phyloP scores from a whole-genome alignment of 2,888 invertebrate species.

The Drosophila heteroneura region DNA sequence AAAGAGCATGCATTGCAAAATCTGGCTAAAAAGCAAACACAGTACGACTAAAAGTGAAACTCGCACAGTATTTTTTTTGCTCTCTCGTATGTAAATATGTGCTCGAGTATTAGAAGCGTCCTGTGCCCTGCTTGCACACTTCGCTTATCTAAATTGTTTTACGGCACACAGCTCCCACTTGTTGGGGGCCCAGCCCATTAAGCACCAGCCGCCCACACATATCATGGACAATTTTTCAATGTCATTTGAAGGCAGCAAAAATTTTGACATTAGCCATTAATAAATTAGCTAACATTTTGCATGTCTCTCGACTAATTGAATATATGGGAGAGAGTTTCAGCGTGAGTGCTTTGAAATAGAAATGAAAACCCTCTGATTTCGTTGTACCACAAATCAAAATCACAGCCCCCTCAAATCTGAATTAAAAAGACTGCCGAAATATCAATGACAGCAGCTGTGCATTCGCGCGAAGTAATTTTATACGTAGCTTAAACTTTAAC shows the following conservation, averaged over 20 bases:
- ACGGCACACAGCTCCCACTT: constrained; percentile 38
- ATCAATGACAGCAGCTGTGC: constrained; percentile 58
- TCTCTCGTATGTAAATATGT: constrained; percentile 26
- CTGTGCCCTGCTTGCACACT: constrained; percentile 48
- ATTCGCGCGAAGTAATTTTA: constrained; percentile 62
- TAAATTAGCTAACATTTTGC: constrained; percentile 66
- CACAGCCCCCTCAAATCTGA: constrained; percentile 38
- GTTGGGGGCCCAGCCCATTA: constrained; percentile 61
- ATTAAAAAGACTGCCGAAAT: constrained; percentile 52
- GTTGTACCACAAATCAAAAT: constrained; percentile 63
- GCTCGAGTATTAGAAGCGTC: constrained; percentile 23
- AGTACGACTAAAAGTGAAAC: constrained; percentile 23
- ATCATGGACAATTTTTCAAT: constrained; percentile 70
- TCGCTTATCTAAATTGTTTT: constrained; percentile 76
- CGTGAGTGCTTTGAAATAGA: constrained; percentile 44
- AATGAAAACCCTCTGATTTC: constrained; percentile 24
- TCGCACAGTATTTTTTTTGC: constrained; percentile 20
- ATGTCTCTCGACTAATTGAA: constrained; percentile 64
- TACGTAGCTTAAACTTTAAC: constrained; percentile 68
- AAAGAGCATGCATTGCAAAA: constrained; percentile 30
- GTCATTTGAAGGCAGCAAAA: constrained; percentile 64
- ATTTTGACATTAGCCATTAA: constrained; percentile 72
- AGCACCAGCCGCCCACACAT: constrained; percentile 26
- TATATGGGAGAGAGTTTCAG: constrained; percentile 33
- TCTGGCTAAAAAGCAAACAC: constrained; percentile 22